phyloP scores from a whole-genome alignment of 2,888 invertebrate species.

The Siphonodentalium dalli region DNA sequence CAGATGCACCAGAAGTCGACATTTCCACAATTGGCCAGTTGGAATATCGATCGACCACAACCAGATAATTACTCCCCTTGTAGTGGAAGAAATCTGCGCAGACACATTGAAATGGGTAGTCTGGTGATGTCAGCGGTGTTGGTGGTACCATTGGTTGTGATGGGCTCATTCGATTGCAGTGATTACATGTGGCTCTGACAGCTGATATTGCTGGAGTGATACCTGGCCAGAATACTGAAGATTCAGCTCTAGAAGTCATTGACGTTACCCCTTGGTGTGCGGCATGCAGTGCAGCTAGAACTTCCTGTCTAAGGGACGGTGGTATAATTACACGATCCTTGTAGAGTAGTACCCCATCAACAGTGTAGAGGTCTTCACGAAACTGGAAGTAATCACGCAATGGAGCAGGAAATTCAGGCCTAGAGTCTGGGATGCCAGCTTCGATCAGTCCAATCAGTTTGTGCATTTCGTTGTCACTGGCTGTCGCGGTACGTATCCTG shows the following conservation, averaged over 20 bases:
- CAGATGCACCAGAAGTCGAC: conserved; percentile 23
- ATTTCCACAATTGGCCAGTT: conserved; percentile 28
- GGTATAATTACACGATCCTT: conserved; percentile 13
- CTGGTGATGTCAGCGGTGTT: conserved; percentile 15
- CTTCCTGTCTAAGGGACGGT: conserved; percentile 10
- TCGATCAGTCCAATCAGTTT: conserved; percentile 15
- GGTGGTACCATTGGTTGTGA: conserved; percentile 29
- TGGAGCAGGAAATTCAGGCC: conserved; percentile 9
- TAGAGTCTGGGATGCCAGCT: conserved; percentile 8
- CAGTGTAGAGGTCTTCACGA: conserved; percentile 15
- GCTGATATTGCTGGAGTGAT: conserved; percentile 14
- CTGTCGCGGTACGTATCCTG: conserved; percentile 20
- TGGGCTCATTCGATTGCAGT: conserved; percentile 24
- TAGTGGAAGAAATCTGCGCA: conserved; percentile 25
- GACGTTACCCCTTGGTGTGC: conserved; percentile 13
- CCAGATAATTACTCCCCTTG: conserved; percentile 27
- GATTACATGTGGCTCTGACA: conserved; percentile 22
- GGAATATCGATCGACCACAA: conserved; percentile 31
- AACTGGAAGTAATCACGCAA: conserved; percentile 19
- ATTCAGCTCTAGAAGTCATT: conserved; percentile 17
- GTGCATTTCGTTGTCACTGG: conserved; percentile 28
- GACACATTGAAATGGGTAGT: conserved; percentile 29
- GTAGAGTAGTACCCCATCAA: conserved; percentile 16
- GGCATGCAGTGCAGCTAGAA: conserved; percentile 9
- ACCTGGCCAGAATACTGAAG: conserved; percentile 29